Conservation (phyloP, 2,888 invertebrate species). For the Drymonia ruficornis region DNA sequence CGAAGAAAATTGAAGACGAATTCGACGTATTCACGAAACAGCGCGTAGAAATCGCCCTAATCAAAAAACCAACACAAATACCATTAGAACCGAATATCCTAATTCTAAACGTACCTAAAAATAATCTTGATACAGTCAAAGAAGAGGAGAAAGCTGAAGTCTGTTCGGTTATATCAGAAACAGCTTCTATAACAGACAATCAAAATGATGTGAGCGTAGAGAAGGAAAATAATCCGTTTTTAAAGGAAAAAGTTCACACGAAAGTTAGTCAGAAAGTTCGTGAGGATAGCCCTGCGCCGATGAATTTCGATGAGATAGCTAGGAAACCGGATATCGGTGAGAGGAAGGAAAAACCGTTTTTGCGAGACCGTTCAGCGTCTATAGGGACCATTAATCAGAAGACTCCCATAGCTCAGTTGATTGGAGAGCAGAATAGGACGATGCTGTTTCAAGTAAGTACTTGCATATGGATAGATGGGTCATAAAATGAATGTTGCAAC, state of each 20-base stretch:
- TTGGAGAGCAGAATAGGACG: slow-evolving; percentile 93
- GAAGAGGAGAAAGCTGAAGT: slow-evolving; percentile 72
- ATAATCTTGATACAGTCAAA: slow-evolving; percentile 66
- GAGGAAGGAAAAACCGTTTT: slow-evolving; percentile 65
- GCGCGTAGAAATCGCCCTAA: slow-evolving; percentile 60
- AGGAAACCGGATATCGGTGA: slow-evolving; percentile 46
- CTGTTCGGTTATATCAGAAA: slow-evolving; percentile 55
- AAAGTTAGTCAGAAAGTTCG: slow-evolving; percentile 17
- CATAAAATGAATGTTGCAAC: no score
- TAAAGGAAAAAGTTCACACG: slow-evolving; percentile 7
- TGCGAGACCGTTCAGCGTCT: slow-evolving; percentile 86
- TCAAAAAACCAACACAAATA: slow-evolving; percentile 50
- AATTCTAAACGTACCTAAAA: slow-evolving; percentile 60
- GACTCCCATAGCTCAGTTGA: slow-evolving; percentile 73
- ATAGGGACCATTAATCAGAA: slow-evolving; percentile 84
- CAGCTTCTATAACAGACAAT: slow-evolving; percentile 47
- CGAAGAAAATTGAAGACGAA: slow-evolving; percentile 72
- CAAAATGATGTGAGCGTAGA: slow-evolving; percentile 8
- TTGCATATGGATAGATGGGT: background rate
- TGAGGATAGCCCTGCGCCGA: slow-evolving; percentile 33
- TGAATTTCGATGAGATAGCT: slow-evolving; percentile 63
- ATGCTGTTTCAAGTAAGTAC: slow-evolving; percentile 94
- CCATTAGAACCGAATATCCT: slow-evolving; percentile 63
- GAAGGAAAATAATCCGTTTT: slow-evolving; percentile 23
- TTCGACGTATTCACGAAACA: slow-evolving; percentile 77